Percentiles rank a stretch among this genome's conserved stretches.
Evolutionary conservation across 2,888 invertebrate species (phyloP).

Genomic region (Imbricaverruca yamaguchii): DNA sequence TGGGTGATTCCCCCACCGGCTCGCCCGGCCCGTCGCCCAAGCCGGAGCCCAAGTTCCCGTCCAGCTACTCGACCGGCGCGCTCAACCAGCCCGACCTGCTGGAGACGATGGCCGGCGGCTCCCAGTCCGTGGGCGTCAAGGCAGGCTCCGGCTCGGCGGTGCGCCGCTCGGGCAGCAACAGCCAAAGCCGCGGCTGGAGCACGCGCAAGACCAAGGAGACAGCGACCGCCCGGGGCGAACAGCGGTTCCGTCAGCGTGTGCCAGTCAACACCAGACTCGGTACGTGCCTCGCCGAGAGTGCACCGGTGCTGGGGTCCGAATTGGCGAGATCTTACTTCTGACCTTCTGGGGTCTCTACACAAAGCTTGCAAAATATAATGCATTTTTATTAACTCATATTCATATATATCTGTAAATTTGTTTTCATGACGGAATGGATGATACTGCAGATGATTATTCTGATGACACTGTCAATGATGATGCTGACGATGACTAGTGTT

Average conservation of each 20-base stretch:
- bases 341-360: too few relatives aligned
- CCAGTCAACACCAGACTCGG: too few relatives aligned
- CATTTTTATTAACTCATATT: too few relatives aligned
- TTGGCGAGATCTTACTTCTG: too few relatives aligned
- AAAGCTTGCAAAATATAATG: too few relatives aligned
- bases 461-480: too few relatives aligned
- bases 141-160: neutral
- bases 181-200: slow-evolving; percentile 5
- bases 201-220: neutral
- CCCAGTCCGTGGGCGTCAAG: neutral
- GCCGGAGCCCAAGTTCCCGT: neutral
- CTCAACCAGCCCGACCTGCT: slow-evolving; percentile 29
- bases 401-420: too few relatives aligned
- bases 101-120: slow-evolving; percentile 24
- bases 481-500: too few relatives aligned
- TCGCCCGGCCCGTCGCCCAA: slow-evolving; percentile 28
- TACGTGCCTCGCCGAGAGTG: too few relatives aligned
- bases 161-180: neutral
- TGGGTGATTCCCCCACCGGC: slow-evolving; percentile 48
- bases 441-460: too few relatives aligned
- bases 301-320: too few relatives aligned
- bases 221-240: neutral
- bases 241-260: neutral
- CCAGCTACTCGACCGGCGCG: neutral
- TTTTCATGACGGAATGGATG: too few relatives aligned